Evolutionary conservation across 2,888 invertebrate genomes (phyloP).

Genomic region (Capitulum mitella): DNA sequence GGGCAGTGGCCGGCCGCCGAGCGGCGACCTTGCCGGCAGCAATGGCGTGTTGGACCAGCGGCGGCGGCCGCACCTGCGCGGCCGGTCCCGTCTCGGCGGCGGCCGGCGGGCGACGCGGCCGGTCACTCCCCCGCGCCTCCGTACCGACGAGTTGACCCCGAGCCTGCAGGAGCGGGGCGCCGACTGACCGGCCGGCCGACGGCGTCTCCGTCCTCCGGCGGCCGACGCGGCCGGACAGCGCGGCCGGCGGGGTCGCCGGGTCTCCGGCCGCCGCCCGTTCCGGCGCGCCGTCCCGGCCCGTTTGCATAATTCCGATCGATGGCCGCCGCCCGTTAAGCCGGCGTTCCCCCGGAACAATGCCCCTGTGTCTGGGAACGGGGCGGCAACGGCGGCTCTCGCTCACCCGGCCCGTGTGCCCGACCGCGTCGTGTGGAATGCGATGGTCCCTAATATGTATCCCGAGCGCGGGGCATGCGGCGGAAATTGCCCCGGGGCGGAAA

Average conservation of each 20-base stretch:
- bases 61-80: no score
- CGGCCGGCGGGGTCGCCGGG: background rate
- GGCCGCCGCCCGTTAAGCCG: background rate
- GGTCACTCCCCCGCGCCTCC: background rate
- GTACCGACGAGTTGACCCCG: no score
- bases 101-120: background rate
- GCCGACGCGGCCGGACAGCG: background rate
- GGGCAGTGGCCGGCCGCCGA: no score
- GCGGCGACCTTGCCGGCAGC: no score
- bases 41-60: no score
- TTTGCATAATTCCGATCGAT: background rate
- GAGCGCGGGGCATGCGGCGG: background rate
- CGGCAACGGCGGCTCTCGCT: no score
- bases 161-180: no score
- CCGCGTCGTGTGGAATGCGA: no score
- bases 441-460: no score
- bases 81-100: background rate
- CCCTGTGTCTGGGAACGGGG: no score
- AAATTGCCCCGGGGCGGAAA: background rate
- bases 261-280: background rate
- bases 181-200: background rate
- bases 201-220: background rate
- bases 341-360: background rate
- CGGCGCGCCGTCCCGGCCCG: background rate
- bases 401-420: no score